These are phyloP conservation scores for Epiblema foenella DNA, from an alignment of 2,888 invertebrate species.

Conservation along the genomic window DNA sequence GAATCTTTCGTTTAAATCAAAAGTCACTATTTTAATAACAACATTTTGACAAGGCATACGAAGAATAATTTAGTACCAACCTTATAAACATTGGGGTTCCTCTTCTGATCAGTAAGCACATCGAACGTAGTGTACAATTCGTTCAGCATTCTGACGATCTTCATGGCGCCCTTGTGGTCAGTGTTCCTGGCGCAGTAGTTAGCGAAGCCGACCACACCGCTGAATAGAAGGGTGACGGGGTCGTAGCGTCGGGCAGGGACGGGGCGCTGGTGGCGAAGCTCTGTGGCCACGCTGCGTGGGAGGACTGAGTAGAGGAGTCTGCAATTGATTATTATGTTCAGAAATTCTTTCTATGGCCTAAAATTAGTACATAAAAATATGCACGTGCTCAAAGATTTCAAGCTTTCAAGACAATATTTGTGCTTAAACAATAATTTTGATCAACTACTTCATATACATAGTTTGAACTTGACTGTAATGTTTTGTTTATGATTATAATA, in stretches of 20 bases:
- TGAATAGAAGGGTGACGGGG: conserved; percentile 96
- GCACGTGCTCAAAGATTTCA: no score
- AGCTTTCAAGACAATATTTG: no score
- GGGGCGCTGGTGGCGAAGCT: conserved; percentile 95
- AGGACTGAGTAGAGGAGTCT: conserved; percentile 97
- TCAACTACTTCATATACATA: no score
- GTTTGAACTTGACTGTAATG: no score
- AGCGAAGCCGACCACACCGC: conserved; percentile 95
- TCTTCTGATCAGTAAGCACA: conserved; percentile 95
- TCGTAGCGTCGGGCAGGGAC: conserved; percentile 95
- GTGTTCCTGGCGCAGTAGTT: conserved; percentile 96
- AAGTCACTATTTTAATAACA: no score
- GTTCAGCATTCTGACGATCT: conserved; percentile 97
- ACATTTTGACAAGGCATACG: no score
- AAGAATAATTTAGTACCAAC: conserved; percentile 70
- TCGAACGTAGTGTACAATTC: conserved; percentile 97
- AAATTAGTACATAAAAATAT: no score
- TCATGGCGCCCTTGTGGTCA: conserved; percentile 97
- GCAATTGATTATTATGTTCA: conserved; percentile 49
- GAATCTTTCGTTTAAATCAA: no score
- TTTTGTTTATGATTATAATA: no score
- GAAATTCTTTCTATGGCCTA: no score
- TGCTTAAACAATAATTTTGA: no score
- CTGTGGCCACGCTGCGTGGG: conserved; percentile 97
- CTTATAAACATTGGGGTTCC: conserved; percentile 97